phyloP scores from a whole-genome alignment of 2,888 invertebrate species.

The Leptopilina drosophilae region DNA sequence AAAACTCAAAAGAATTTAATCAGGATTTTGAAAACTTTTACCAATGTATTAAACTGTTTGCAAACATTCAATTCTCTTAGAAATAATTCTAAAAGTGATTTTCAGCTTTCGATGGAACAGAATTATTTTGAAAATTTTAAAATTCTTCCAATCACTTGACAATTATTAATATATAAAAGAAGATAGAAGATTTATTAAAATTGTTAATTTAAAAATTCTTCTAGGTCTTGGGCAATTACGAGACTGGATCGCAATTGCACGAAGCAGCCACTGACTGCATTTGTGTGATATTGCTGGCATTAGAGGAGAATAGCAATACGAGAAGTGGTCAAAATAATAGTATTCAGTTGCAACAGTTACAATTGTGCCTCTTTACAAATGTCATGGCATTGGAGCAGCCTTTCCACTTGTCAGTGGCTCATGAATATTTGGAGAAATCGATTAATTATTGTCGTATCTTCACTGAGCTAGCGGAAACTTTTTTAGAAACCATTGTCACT shows the following conservation, averaged over 20 bases:
- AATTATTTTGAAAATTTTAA: too few relatives aligned
- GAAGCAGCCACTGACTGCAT: conserved; percentile 95
- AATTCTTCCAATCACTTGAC: too few relatives aligned
- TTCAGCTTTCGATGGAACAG: too few relatives aligned
- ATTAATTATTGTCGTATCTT: conserved; percentile 96
- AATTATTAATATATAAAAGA: not conserved
- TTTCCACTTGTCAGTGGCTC: conserved; percentile 93
- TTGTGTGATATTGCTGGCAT: conserved; percentile 89
- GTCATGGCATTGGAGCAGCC: conserved; percentile 89
- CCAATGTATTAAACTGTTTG: too few relatives aligned
- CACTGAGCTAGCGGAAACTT: conserved; percentile 95
- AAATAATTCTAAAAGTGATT: too few relatives aligned
- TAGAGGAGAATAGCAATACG: conserved; percentile 81
- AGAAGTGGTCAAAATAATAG: conserved; percentile 79
- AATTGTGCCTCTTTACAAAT: conserved; percentile 88
- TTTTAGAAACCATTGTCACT: conserved; percentile 88
- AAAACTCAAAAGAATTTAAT: too few relatives aligned
- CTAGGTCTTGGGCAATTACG: conserved; percentile 81
- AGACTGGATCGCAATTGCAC: conserved; percentile 84
- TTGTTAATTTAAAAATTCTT: conserved; percentile 32
- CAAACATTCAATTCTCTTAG: too few relatives aligned
- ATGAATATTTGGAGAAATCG: conserved; percentile 96
- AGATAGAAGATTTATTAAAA: not conserved
- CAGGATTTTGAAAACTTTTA: too few relatives aligned
- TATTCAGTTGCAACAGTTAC: conserved; percentile 82